phyloP scores from a whole-genome alignment of 2,888 invertebrate genomes.

The Hypolimnas misippus region DNA sequence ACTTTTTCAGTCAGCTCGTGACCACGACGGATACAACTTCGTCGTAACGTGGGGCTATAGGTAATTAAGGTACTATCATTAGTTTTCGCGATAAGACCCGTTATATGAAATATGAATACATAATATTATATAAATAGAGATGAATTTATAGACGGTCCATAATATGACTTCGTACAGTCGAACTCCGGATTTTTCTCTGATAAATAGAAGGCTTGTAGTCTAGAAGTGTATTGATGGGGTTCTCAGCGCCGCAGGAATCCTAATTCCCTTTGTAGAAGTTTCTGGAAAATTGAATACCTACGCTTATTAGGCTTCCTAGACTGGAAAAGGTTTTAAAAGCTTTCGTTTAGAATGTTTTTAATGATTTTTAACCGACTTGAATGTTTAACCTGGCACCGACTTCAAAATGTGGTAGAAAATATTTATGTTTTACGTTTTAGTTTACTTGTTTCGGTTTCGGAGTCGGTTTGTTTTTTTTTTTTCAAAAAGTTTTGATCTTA shows the following conservation, averaged over 20 bases:
- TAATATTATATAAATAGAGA: neutral
- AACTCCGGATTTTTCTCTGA: slow-evolving; percentile 8
- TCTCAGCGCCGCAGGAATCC: slow-evolving; percentile 7
- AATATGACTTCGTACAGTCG: neutral
- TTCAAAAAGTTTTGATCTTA: no score
- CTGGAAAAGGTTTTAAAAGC: neutral
- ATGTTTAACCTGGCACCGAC: no score
- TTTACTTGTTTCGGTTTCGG: no score
- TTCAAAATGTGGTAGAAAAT: no score
- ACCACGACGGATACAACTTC: no score
- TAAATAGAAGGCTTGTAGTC: slow-evolving; percentile 13
- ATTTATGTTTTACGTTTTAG: neutral
- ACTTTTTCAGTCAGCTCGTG: no score
- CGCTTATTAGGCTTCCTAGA: slow-evolving; percentile 8
- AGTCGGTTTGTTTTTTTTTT: no score
- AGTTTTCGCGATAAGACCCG: no score
- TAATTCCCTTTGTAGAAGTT: slow-evolving; percentile 12
- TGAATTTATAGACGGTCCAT: neutral
- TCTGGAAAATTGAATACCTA: slow-evolving; percentile 12
- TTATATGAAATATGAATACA: no score
- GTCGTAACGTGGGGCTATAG: no score
- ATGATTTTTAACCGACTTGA: neutral
- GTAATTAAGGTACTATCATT: no score
- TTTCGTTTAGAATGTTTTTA: neutral
- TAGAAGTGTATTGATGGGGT: slow-evolving; percentile 9